Evolutionary conservation across 2,888 invertebrate genomes (phyloP).

Genomic region (Drosophila colorata): DNA sequence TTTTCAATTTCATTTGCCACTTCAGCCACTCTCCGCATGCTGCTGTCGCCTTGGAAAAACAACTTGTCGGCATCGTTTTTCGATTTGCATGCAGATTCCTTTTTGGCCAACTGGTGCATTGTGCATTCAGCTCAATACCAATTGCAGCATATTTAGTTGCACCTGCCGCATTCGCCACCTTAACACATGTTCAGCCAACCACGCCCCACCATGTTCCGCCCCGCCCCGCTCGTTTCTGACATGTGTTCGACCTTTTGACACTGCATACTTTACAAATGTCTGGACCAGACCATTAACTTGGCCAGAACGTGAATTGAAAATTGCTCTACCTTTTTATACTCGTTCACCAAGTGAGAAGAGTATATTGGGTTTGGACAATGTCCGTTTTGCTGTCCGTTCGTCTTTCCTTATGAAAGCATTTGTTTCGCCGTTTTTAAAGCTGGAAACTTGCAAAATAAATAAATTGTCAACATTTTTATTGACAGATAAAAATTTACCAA

Average conservation of each 20-base stretch:
- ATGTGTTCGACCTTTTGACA: constrained; percentile 31
- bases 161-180: constrained; percentile 39
- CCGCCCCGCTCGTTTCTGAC: constrained; percentile 30
- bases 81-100: constrained; percentile 52
- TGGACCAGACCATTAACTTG: constrained; percentile 16
- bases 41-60: constrained; percentile 21
- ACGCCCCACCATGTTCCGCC: neutral
- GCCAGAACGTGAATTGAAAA: neutral
- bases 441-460: too few relatives aligned
- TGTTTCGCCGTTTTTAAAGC: too few relatives aligned
- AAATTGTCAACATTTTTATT: too few relatives aligned
- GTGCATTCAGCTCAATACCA: constrained; percentile 48
- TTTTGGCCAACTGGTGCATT: constrained; percentile 7
- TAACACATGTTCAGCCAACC: constrained; percentile 27
- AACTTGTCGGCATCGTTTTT: constrained; percentile 49
- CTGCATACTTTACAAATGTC: constrained; percentile 22
- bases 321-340: neutral
- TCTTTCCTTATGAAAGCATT: too few relatives aligned
- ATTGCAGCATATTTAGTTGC: constrained; percentile 62
- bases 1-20: constrained; percentile 51
- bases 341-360: neutral
- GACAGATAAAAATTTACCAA: too few relatives aligned
- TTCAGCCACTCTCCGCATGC: neutral
- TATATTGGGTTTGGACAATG: too few relatives aligned
- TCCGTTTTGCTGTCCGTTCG: too few relatives aligned